Base-by-base conservation (phyloP, 2,113 vertebrate species). In the Scopus umbretta region DNA sequence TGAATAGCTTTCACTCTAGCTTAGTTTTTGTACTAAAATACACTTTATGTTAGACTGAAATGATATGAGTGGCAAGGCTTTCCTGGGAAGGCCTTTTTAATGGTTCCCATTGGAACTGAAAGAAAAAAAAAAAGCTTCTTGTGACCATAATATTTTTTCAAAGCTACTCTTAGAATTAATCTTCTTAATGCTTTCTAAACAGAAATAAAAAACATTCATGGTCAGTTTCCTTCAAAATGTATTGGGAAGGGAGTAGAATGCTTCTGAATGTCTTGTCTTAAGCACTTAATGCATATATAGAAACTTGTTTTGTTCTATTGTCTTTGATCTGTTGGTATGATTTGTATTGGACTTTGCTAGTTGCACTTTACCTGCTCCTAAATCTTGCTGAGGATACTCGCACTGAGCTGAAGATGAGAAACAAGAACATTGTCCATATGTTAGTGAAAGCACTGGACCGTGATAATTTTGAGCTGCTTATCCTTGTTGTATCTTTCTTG, bases 401-500 rank as follows among this genome's bases (percentile, higher is more conserved):
- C 73, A 99, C 98, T 9, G 99, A 99, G 91, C 97, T 99, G 96
- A 99, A 99, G 98, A 99, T 99, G 99, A 98, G 98, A 83, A 99
- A 99, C 96, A 99, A 99, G 94, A 99, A 99, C 92, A 99, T 99
- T 47, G 99, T 99, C 40, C 98, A 99, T 75, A 98, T 99, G 98
- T 95, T 99, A 94, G 99, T 99, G 96, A 99, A 99, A 96, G 98
- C 99, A 5, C 96, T 99, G 86, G 98, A 99, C 43, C 97, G 99
- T 22, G 98, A 99, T 34, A 99, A 99, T 68, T 98, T 98, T 90
- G 99, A 99, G 94, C 98, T 99, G 87, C 98, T 99, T 83, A 98
- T 99, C 97, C 98, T 99, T 18, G 99, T 98, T 11, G 98, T 99
- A 34, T 99, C 99, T 61, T 99, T 99, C 97, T 98, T 99, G 93